Evolutionary conservation across 2,113 vertebrate genomes (phyloP).

Genomic region (Solea solea): DNA sequence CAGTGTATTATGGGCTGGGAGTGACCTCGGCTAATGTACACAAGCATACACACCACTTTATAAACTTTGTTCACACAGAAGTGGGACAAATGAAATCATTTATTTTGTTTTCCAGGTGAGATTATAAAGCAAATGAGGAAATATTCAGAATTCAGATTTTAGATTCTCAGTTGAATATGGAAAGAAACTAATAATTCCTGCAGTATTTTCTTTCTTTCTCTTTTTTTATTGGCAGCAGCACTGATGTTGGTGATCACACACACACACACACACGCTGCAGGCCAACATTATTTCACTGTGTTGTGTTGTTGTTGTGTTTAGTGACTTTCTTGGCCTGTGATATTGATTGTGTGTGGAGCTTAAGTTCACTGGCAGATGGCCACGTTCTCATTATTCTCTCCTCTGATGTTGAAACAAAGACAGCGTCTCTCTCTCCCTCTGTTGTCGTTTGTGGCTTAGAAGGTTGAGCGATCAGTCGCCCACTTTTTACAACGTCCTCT

Average conservation of each 20-base stretch:
- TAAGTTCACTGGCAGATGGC: slow-evolving; percentile 55
- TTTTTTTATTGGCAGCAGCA: slow-evolving; percentile 23
- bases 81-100: too few species aligned
- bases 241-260: slow-evolving; percentile 20
- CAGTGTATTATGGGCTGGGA: too few species aligned
- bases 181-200: too few species aligned
- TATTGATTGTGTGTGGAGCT: slow-evolving; percentile 57
- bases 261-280: background rate
- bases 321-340: slow-evolving; percentile 40
- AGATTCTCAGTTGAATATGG: too few species aligned
- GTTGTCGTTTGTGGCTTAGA: slow-evolving; percentile 23
- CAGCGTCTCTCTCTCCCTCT: background rate
- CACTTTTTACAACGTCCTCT: too few species aligned
- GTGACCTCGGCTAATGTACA: too few species aligned
- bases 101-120: too few species aligned
- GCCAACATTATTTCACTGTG: slow-evolving; percentile 40
- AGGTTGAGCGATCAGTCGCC: too few species aligned
- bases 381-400: slow-evolving; percentile 28
- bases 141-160: too few species aligned
- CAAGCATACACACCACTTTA: too few species aligned
- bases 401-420: slow-evolving; percentile 18
- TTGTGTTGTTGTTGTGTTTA: slow-evolving; percentile 56
- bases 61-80: too few species aligned
- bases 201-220: background rate
- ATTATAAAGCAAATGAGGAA: too few species aligned